Evolutionary conservation across 2,797 vertebrate genomes (phyloP).

Genomic region (Eulemur rubriventer): DNA sequence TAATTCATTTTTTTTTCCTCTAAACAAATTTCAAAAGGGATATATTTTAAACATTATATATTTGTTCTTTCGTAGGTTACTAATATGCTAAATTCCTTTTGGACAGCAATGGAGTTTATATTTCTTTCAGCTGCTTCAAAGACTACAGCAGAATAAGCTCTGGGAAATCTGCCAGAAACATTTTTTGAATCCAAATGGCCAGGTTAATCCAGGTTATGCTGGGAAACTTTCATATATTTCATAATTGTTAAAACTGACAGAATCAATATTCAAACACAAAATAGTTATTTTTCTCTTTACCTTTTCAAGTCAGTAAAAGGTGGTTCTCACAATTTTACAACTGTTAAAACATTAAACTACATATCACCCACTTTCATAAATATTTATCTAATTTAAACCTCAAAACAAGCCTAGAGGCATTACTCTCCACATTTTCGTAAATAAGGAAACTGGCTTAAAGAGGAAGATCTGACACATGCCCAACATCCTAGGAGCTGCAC

Average conservation of each 20-base stretch:
- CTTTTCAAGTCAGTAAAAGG: constrained; percentile 17
- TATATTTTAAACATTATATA: background rate
- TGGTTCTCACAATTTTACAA: constrained; percentile 2
- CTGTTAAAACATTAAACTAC: background rate
- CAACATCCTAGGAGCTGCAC: background rate
- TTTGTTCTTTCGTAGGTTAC: background rate
- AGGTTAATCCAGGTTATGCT: background rate
- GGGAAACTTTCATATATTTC: constrained; percentile 17
- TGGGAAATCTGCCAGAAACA: background rate
- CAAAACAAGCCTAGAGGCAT: background rate
- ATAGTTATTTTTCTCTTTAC: constrained; percentile 4
- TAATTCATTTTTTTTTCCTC: background rate
- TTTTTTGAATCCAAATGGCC: constrained; percentile 1
- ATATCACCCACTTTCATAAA: background rate
- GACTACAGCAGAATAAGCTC: background rate
- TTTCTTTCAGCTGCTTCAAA: constrained; percentile 19
- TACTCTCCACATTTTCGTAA: background rate
- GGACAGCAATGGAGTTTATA: background rate
- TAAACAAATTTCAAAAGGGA: background rate
- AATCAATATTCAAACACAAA: constrained; percentile 55
- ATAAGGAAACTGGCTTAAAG: background rate
- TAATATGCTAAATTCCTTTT: background rate
- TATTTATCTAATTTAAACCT: constrained; percentile 41
- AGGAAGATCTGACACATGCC: background rate
- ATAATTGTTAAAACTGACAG: background rate